A percentile compares a stretch with the other conserved stretches of the same genome.
phyloP scores from a whole-genome alignment of 2,797 vertebrate genomes.

The Orientallactaga sibirica region DNA sequence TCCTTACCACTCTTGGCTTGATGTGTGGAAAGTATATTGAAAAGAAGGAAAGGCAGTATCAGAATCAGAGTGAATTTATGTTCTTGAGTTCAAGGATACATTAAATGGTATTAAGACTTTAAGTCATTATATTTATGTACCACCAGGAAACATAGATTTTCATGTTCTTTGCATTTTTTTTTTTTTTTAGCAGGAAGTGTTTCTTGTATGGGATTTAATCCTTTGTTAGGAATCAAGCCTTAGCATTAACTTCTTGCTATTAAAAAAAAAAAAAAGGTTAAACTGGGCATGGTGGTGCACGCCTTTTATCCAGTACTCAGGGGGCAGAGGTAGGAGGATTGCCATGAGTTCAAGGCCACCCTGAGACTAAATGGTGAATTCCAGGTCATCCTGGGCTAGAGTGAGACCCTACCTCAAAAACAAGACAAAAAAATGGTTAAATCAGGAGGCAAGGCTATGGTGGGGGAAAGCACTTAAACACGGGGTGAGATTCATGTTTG shows the following conservation, averaged over 20 bases:
- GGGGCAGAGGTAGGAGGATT: no score
- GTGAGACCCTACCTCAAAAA: no score
- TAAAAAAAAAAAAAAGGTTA: background rate
- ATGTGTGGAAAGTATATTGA: background rate
- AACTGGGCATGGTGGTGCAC: no score
- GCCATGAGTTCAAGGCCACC: no score
- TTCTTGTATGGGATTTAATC: background rate
- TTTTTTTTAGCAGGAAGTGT: background rate
- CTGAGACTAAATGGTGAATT: no score
- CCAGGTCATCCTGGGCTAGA: no score
- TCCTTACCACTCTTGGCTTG: slow-evolving; percentile 1
- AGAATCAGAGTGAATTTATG: background rate
- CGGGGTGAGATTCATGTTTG: background rate
- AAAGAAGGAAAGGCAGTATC: background rate
- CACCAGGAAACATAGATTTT: background rate
- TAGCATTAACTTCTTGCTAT: background rate
- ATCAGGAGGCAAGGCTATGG: background rate
- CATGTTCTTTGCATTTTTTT: background rate
- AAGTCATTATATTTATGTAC: background rate
- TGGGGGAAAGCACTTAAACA: background rate
- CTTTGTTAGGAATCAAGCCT: background rate
- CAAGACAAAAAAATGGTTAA: background rate
- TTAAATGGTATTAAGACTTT: background rate
- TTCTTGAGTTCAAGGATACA: background rate
- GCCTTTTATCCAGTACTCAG: no score